Evolutionary conservation across 2,113 vertebrate genomes (phyloP).

Genomic region (Picathartes gymnocephalus): DNA sequence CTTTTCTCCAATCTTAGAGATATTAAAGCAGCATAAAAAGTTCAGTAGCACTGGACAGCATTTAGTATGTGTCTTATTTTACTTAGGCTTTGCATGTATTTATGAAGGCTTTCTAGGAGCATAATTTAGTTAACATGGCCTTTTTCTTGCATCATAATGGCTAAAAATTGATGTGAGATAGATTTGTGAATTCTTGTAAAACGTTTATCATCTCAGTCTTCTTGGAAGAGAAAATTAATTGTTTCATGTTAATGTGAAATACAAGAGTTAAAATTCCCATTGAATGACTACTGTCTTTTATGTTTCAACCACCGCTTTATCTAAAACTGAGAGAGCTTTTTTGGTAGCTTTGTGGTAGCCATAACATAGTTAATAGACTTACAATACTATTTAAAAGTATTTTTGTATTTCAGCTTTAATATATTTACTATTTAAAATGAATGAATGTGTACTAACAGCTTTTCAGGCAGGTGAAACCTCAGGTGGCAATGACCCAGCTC

Average conservation of each 20-base stretch:
- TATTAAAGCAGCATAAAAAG: neutral
- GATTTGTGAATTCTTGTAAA: neutral
- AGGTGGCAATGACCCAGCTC: neutral
- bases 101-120: neutral
- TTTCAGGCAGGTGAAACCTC: neutral
- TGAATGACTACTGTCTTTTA: neutral
- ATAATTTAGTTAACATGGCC: neutral
- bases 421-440: neutral
- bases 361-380: neutral
- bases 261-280: neutral
- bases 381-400: accelerated
- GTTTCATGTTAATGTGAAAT: neutral
- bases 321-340: neutral
- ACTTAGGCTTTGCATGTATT: neutral
- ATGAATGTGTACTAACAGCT: neutral
- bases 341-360: neutral
- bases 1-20: neutral
- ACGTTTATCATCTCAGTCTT: neutral
- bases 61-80: neutral
- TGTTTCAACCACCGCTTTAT: neutral
- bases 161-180: neutral
- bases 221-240: neutral
- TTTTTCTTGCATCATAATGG: neutral
- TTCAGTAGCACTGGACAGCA: neutral
- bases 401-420: neutral